A percentile compares a stretch with the other conserved stretches of the same genome.
Conservation (phyloP, 1,140 invertebrate genomes). For the Neodiprion lecontei region DNA sequence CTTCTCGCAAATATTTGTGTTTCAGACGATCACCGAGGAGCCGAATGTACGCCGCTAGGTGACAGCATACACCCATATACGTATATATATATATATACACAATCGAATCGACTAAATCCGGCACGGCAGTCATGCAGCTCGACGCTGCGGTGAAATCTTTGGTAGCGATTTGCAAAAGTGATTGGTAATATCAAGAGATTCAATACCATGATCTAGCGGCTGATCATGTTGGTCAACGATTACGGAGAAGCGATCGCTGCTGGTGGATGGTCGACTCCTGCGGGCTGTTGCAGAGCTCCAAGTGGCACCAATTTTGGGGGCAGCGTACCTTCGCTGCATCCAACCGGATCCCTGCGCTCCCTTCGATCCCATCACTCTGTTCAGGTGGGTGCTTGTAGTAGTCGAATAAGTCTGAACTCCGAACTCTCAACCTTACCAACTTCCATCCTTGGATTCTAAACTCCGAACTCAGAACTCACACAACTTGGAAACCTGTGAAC, state of each 20-base stretch:
- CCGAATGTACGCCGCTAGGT: too few species aligned
- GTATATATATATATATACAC: too few species aligned
- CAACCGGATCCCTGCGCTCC: constrained; percentile 52
- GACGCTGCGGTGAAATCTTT: neutral
- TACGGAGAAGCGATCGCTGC: constrained; percentile 48
- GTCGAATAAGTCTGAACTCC: neutral
- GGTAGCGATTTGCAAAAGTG: neutral
- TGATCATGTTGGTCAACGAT: constrained; percentile 52
- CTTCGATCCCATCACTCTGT: constrained; percentile 55
- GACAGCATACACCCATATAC: too few species aligned
- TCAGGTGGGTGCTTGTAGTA: constrained; percentile 36
- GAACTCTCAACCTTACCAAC: neutral
- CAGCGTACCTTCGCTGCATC: constrained; percentile 55
- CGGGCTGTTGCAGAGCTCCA: constrained; percentile 48
- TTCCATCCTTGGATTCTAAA: neutral
- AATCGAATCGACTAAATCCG: too few species aligned
- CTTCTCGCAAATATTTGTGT: too few species aligned
- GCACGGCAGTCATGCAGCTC: too few species aligned
- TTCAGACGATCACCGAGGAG: too few species aligned
- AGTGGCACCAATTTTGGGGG: constrained; percentile 54
- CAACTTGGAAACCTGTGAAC: too few species aligned
- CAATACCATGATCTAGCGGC: neutral
- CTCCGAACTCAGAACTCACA: neutral
- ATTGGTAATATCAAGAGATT: neutral
- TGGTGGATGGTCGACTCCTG: constrained; percentile 55